Base-by-base conservation (phyloP, 2,888 invertebrate genomes). In the Microchrysa polita region DNA sequence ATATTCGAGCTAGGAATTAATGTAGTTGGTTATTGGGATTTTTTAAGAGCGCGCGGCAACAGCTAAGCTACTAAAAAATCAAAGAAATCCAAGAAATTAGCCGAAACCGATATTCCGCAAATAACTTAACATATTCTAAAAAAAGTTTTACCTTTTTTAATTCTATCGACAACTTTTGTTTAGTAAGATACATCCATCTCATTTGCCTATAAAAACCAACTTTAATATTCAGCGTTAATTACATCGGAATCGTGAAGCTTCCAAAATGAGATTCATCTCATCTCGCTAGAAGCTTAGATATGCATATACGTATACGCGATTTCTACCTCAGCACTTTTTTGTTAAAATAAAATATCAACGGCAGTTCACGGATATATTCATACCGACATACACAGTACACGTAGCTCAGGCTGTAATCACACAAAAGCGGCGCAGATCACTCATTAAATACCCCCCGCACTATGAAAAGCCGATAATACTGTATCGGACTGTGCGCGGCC, bases 301-400 rank as follows among this genome's bases (percentile, higher is more conserved):
- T 61, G 61, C 61, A 61, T 27, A 61, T n/a, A n/a, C n/a, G n/a
- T n/a, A n/a, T n/a, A n/a, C n/a, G 61, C 27, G 27, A 61, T 61
- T 61, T 16, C 40, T 61, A 34, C 27, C 40, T 61, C 12, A n/a
- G 12, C 42, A 48, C 12, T 34, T 34, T 34, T 59, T 59, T 61
- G 20, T 59, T 23, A 16, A n/a, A n/a, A n/a, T n/a, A n/a, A n/a
- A 27, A 23, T 59, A 20, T 27, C 59, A 27, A 23, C 10, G 23
- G 40, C 22, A 40, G 23, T 23, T 59, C 61, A 61, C 16, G 48
- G 27, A 23, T 59, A 59, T n/a, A 10, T n/a, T n/a, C 22, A 59
- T 59, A 27, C 27, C 55, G 16, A 55, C 16, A 55, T 55, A 55
- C 55, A 22, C 20, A 34, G 18, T 57, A 16, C 57, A 22, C 20